Percentiles rank a stretch among this genome's conserved stretches.
Evolutionary conservation across 2,888 invertebrate genomes (phyloP).

Genomic region (Chloroclysta siterata): DNA sequence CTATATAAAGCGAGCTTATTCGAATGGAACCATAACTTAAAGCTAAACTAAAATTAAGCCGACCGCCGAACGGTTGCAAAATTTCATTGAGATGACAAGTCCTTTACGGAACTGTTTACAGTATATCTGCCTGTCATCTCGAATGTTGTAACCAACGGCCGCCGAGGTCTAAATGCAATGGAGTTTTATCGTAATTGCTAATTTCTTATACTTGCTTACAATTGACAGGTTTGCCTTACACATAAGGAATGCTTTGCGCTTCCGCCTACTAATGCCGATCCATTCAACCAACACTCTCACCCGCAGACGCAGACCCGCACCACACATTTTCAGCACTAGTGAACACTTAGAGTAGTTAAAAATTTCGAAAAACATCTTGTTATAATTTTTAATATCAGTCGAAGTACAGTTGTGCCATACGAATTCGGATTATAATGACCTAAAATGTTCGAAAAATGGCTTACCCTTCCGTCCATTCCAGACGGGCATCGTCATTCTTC

Average conservation of each 20-base stretch:
- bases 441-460: conserved; percentile 27
- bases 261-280: conserved; percentile 42
- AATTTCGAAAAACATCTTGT: conserved; percentile 50
- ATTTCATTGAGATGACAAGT: not conserved
- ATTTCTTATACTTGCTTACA: conserved; percentile 65
- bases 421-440: conserved; percentile 23
- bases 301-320: conserved; percentile 42
- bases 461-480: conserved; percentile 11
- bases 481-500: conserved; percentile 27
- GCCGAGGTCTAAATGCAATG: conserved; percentile 48
- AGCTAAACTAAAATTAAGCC: conserved; percentile 47
- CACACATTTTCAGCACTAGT: conserved; percentile 73
- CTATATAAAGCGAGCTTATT: conserved; percentile 39
- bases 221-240: conserved; percentile 65
- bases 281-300: conserved; percentile 65
- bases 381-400: conserved; percentile 40
- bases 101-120: not conserved
- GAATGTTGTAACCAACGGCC: conserved; percentile 14
- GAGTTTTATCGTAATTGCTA: conserved; percentile 59
- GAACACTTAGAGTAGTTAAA: conserved; percentile 65
- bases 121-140: not conserved
- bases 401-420: conserved; percentile 35
- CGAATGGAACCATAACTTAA: conserved; percentile 54
- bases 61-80: conserved; percentile 40
- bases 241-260: conserved; percentile 64